Evolutionary conservation across 1,140 invertebrate genomes (phyloP).

Genomic region (Dendroctonus valens): DNA sequence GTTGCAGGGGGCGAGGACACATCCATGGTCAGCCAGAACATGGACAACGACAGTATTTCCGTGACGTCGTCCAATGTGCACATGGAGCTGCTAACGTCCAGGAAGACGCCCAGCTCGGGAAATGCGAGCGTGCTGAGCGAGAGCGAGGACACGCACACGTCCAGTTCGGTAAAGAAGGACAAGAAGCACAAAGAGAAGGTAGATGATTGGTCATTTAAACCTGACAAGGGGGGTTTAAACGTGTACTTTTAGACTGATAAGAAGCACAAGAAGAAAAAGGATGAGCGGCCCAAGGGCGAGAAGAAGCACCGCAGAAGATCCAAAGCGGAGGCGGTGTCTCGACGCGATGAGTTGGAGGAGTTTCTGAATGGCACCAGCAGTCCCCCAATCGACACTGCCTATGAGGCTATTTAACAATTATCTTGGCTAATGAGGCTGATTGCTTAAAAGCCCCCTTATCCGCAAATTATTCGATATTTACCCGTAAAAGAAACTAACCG

Average conservation of each 20-base stretch:
- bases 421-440: not conserved
- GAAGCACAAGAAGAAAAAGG: slow-evolving; percentile 54
- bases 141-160: slow-evolving; percentile 45
- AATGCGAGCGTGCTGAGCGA: slow-evolving; percentile 51
- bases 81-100: slow-evolving; percentile 55
- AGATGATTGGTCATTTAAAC: slow-evolving; percentile 6
- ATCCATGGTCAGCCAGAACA: slow-evolving; percentile 51
- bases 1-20: slow-evolving; percentile 56
- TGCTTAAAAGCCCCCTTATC: too few relatives aligned
- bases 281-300: slow-evolving; percentile 48
- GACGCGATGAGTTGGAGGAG: slow-evolving; percentile 63
- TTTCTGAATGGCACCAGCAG: slow-evolving; percentile 61
- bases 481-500: too few relatives aligned
- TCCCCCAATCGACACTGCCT: slow-evolving; percentile 54
- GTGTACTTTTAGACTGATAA: slow-evolving; percentile 56
- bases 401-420: slow-evolving; percentile 57
- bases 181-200: slow-evolving; percentile 61
- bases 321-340: slow-evolving; percentile 46
- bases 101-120: slow-evolving; percentile 52
- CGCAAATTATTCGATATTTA: too few relatives aligned
- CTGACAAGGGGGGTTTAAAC: not conserved
- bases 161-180: slow-evolving; percentile 49
- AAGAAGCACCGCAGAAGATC: slow-evolving; percentile 52
- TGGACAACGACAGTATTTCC: slow-evolving; percentile 54
- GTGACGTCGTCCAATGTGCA: slow-evolving; percentile 59